Conservation (phyloP, 2,888 invertebrate genomes). For the Parasteatoda lunata region DNA sequence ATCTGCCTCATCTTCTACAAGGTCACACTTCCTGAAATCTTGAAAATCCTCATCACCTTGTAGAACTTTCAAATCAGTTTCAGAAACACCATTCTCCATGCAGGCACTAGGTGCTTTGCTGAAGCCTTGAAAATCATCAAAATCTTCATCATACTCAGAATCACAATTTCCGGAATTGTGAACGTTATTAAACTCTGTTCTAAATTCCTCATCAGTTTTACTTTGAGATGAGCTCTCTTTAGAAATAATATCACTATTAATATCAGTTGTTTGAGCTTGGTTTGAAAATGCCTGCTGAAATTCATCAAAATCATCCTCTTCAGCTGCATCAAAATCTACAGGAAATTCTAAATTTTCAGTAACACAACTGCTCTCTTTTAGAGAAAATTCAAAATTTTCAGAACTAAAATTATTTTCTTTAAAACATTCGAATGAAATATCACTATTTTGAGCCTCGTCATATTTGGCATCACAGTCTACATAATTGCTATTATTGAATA, state of each 20-base stretch:
- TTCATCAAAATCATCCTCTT: constrained; percentile 15
- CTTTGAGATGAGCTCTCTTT: neutral
- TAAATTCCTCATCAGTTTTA: constrained; percentile 9
- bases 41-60: neutral
- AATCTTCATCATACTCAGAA: constrained; percentile 18
- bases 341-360: constrained; percentile 15
- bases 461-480: neutral
- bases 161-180: neutral
- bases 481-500: neutral
- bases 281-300: constrained; percentile 11
- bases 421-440: no score
- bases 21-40: neutral
- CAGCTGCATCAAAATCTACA: constrained; percentile 2
- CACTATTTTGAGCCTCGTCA: neutral
- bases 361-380: neutral
- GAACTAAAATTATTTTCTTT: no score
- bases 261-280: neutral
- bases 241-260: neutral
- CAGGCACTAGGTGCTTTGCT: neutral
- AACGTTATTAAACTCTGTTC: constrained; percentile 24
- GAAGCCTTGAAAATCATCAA: constrained; percentile 57
- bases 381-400: neutral
- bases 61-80: neutral
- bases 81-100: neutral
- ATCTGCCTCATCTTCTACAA: constrained; percentile 22